These are phyloP conservation scores for Rhynchophorus ferrugineus DNA, from an alignment of 1,140 invertebrate species.

Conservation along the genomic window DNA sequence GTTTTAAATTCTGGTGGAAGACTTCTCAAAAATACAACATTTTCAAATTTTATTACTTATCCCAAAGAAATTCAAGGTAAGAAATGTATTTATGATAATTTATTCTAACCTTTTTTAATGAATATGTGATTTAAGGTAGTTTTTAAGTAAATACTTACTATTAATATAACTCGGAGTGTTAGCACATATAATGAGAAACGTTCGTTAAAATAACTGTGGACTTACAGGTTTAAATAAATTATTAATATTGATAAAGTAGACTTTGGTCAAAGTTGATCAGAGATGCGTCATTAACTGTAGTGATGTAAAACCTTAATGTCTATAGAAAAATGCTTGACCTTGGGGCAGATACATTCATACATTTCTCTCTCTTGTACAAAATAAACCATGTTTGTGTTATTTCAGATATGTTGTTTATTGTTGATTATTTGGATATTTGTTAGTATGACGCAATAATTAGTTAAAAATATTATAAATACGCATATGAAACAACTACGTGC, in stretches of 20 bases:
- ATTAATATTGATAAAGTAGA: constrained; percentile 6
- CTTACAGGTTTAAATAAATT: not conserved
- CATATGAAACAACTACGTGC: no score
- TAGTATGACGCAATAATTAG: not conserved
- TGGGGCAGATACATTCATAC: constrained; percentile 8
- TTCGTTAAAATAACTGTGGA: no score
- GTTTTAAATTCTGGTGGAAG: constrained; percentile 4
- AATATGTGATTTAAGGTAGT: no score
- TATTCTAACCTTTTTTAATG: no score
- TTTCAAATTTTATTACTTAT: not conserved
- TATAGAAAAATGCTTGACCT: constrained; percentile 11
- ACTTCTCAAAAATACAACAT: not conserved
- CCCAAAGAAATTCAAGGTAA: no score
- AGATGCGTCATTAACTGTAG: constrained; percentile 11
- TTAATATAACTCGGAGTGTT: no score
- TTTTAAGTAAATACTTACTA: no score
- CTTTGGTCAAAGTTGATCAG: constrained; percentile 4
- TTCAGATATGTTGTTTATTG: constrained; percentile 6
- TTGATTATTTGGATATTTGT: not conserved
- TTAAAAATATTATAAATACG: not conserved
- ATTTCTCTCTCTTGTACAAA: constrained; percentile 3
- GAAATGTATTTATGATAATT: no score
- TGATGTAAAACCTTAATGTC: constrained; percentile 7
- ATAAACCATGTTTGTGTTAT: constrained; percentile 9
- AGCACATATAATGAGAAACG: no score